These are phyloP conservation scores for Macrotrachela quadricornifera DNA, from an alignment of 1,140 invertebrate species.

Conservation along the genomic window DNA sequence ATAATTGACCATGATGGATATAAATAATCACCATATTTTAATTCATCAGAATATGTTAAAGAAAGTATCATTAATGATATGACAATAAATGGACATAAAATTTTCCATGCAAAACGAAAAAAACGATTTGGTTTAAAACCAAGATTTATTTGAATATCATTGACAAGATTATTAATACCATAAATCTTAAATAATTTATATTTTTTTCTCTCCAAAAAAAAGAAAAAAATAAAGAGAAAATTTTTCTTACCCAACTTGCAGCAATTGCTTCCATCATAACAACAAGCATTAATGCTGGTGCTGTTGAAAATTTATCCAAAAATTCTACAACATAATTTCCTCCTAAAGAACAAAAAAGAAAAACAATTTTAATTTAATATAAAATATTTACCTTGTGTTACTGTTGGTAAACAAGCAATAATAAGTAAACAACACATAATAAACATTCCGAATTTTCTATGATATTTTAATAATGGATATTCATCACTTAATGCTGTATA, in stretches of 20 bases:
- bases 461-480: background rate
- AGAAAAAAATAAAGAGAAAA: background rate
- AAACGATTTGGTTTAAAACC: no score
- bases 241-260: slow-evolving; percentile 1
- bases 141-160: no score
- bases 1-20: background rate
- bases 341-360: background rate
- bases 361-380: no score
- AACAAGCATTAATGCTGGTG: slow-evolving; percentile 4
- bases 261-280: slow-evolving; percentile 5
- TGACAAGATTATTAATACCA: no score
- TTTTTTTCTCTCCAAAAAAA: no score
- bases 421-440: background rate
- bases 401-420: slow-evolving; percentile 5
- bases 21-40: background rate
- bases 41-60: background rate
- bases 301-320: slow-evolving; percentile 5
- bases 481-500: slow-evolving; percentile 3
- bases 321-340: slow-evolving; percentile 7
- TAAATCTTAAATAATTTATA: no score
- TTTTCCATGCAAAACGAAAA: no score
- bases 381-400: background rate
- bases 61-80: no score
- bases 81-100: no score
- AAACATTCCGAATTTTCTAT: background rate